A percentile compares a stretch with the other conserved stretches of the same genome.
phyloP scores from a whole-genome alignment of 2,113 vertebrate genomes.

The Engystomops pustulosus region DNA sequence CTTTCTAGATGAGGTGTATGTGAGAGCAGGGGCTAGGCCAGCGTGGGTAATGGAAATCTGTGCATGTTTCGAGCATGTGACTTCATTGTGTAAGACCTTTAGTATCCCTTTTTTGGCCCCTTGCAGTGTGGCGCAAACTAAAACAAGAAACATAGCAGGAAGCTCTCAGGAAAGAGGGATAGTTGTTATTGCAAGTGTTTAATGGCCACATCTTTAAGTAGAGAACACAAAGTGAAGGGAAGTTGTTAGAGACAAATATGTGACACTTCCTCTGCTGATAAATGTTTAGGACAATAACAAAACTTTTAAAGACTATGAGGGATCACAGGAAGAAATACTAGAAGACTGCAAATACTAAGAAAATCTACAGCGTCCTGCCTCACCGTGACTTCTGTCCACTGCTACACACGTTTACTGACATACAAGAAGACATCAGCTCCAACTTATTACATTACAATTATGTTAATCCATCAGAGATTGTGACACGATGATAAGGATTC shows the following conservation, averaged over 20 bases:
- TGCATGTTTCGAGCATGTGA: slow-evolving; percentile 45
- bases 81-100: slow-evolving; percentile 55
- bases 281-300: slow-evolving; percentile 33
- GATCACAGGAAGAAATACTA: slow-evolving; percentile 4
- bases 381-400: not conserved
- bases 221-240: slow-evolving; percentile 41
- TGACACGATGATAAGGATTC: too few relatives aligned
- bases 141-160: slow-evolving; percentile 52
- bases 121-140: slow-evolving; percentile 54
- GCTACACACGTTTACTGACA: not conserved
- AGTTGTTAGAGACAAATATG: slow-evolving; percentile 52
- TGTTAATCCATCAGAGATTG: too few relatives aligned
- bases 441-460: too few relatives aligned
- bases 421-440: not conserved
- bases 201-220: slow-evolving; percentile 50
- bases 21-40: slow-evolving; percentile 23
- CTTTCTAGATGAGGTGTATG: slow-evolving; percentile 36
- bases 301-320: slow-evolving; percentile 14
- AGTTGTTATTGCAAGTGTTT: slow-evolving; percentile 57
- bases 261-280: slow-evolving; percentile 49
- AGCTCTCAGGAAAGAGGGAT: slow-evolving; percentile 53
- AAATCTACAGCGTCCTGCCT: not conserved
- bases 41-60: slow-evolving; percentile 35
- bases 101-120: slow-evolving; percentile 54
- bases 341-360: slow-evolving; percentile 1